Conservation (phyloP, 2,888 invertebrate genomes). For the Andrena camellia region DNA sequence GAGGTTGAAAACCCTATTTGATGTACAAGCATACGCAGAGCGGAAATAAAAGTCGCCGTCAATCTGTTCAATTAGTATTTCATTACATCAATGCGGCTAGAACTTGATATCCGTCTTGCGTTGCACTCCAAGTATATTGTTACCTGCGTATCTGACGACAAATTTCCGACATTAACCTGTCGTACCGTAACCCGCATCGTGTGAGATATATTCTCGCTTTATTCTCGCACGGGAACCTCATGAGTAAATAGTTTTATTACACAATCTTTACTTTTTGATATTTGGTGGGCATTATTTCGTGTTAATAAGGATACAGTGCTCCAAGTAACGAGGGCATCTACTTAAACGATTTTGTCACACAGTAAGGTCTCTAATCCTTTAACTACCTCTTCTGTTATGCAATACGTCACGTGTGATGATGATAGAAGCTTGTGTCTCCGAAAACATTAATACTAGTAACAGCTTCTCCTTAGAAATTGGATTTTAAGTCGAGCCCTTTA, state of each 20-base stretch:
- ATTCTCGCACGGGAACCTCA: neutral
- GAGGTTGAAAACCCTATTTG: neutral
- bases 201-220: neutral
- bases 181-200: neutral
- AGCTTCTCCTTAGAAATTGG: neutral
- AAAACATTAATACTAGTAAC: neutral
- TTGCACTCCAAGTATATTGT: conserved; percentile 42
- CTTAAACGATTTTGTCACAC: neutral
- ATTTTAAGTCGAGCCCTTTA: neutral
- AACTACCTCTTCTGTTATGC: neutral
- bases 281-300: neutral
- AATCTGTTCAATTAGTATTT: conserved; percentile 53
- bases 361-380: conserved; percentile 3
- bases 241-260: neutral
- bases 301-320: neutral
- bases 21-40: conserved; percentile 10
- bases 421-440: neutral
- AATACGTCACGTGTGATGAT: neutral
- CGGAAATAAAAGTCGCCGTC: conserved; percentile 26
- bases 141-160: conserved; percentile 27
- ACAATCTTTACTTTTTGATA: too few relatives aligned
- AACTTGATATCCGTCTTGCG: conserved; percentile 63
- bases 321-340: neutral
- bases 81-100: conserved; percentile 34
- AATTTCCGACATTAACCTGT: conserved; percentile 25